phyloP scores from a whole-genome alignment of 2,113 vertebrate species.

The Chamaetylas fuelleborni region DNA sequence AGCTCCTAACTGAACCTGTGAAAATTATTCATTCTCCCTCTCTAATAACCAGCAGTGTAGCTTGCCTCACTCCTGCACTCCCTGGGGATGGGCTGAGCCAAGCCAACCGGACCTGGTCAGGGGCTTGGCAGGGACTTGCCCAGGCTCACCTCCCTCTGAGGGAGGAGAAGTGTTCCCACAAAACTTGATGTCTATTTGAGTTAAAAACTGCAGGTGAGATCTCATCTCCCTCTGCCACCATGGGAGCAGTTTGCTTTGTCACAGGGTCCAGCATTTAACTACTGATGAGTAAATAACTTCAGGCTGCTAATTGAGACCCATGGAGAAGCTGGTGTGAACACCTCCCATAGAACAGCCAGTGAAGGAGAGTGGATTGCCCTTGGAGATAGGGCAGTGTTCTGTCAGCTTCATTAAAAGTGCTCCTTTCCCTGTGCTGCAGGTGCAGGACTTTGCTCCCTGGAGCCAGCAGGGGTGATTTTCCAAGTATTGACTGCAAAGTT shows the following conservation, averaged over 20 bases:
- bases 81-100: not conserved
- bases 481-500: not conserved
- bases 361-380: not conserved
- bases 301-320: not conserved
- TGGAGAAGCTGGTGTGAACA: not conserved
- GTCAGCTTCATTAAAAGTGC: not conserved
- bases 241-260: not conserved
- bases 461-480: not conserved
- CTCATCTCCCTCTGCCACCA: not conserved
- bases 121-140: not conserved
- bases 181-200: accelerated
- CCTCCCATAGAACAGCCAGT: accelerated
- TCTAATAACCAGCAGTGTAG: not conserved
- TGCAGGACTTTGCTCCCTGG: not conserved
- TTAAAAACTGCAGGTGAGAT: not conserved
- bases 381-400: not conserved
- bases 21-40: not conserved
- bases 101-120: not conserved
- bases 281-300: not conserved
- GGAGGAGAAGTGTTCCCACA: not conserved
- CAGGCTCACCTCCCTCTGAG: not conserved
- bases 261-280: not conserved
- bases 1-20: not conserved
- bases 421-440: not conserved
- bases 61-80: not conserved